Evolutionary conservation across 2,797 vertebrate species (phyloP).

Genomic region (Pelodytes ibericus): DNA sequence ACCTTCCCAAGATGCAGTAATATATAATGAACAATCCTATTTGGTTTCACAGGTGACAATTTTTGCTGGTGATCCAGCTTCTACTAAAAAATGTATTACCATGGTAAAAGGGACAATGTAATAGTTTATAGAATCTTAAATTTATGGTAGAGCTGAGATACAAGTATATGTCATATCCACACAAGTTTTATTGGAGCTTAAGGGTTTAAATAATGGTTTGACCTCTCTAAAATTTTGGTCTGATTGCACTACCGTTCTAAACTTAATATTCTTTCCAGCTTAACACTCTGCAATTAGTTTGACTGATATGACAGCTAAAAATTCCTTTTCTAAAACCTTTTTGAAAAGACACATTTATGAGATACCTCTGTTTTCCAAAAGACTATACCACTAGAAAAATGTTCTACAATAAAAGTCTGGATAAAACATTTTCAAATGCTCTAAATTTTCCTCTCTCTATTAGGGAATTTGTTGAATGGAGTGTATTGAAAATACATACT

Average conservation of each 20-base stretch:
- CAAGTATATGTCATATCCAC: slow-evolving; percentile 50
- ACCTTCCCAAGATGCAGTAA: slow-evolving; percentile 45
- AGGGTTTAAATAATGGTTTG: slow-evolving; percentile 55
- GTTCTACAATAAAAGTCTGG: not conserved
- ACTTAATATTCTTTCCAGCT: slow-evolving; percentile 50
- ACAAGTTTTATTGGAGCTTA: slow-evolving; percentile 52
- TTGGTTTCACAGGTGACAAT: slow-evolving; percentile 41
- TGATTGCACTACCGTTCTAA: slow-evolving; percentile 51
- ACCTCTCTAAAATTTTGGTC: slow-evolving; percentile 55
- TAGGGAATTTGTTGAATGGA: not conserved
- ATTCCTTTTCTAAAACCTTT: slow-evolving; percentile 49
- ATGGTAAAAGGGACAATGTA: slow-evolving; percentile 52
- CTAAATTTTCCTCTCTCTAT: not conserved
- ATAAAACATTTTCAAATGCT: slow-evolving; percentile 4
- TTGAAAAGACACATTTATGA: slow-evolving; percentile 46
- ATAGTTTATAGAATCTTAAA: slow-evolving; percentile 54
- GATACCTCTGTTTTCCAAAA: slow-evolving; percentile 29
- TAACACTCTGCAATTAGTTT: slow-evolving; percentile 52
- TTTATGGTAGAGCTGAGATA: slow-evolving; percentile 46
- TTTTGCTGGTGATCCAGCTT: slow-evolving; percentile 42
- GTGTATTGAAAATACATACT: not conserved
- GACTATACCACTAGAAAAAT: slow-evolving; percentile 11
- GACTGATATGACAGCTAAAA: slow-evolving; percentile 54
- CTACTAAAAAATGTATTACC: slow-evolving; percentile 51
- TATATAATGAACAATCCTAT: slow-evolving; percentile 45